phyloP scores from a whole-genome alignment of 1,140 invertebrate genomes.

The Cheumatopsyche charites region DNA sequence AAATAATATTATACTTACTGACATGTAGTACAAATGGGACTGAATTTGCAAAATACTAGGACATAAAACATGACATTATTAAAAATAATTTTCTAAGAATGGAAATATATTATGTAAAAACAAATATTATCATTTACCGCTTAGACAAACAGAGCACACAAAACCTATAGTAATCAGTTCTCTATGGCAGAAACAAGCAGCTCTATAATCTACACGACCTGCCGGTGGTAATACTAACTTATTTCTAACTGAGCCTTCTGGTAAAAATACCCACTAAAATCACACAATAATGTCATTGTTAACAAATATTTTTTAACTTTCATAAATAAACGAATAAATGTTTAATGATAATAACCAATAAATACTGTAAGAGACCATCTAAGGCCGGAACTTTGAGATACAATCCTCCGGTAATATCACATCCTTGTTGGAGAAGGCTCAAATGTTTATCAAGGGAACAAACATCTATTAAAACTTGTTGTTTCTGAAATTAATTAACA shows the following conservation, averaged over 20 bases:
- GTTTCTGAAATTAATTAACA: slow-evolving; percentile 65
- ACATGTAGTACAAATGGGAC: slow-evolving; percentile 96
- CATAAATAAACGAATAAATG: not conserved
- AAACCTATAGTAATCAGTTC: slow-evolving; percentile 95
- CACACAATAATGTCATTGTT: not conserved
- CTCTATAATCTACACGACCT: slow-evolving; percentile 92
- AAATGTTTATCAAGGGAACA: slow-evolving; percentile 92
- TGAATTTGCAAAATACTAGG: slow-evolving; percentile 96
- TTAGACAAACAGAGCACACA: slow-evolving; percentile 97
- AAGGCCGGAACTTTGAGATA: slow-evolving; percentile 83
- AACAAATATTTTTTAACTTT: not conserved
- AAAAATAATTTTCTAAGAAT: not conserved
- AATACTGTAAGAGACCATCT: slow-evolving; percentile 88
- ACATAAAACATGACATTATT: slow-evolving; percentile 52
- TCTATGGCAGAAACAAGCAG: slow-evolving; percentile 98
- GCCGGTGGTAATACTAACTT: slow-evolving; percentile 88
- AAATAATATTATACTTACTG: slow-evolving; percentile 79
- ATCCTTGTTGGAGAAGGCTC: slow-evolving; percentile 91
- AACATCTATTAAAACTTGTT: slow-evolving; percentile 91
- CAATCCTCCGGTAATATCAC: slow-evolving; percentile 93
- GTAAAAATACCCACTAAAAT: slow-evolving; percentile 90
- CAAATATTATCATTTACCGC: slow-evolving; percentile 68
- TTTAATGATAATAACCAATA: slow-evolving; percentile 76
- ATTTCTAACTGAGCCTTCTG: slow-evolving; percentile 78
- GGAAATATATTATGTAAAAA: not conserved